Evolutionary conservation across 2,888 invertebrate species (phyloP).

Genomic region (Watsonalla binaria): DNA sequence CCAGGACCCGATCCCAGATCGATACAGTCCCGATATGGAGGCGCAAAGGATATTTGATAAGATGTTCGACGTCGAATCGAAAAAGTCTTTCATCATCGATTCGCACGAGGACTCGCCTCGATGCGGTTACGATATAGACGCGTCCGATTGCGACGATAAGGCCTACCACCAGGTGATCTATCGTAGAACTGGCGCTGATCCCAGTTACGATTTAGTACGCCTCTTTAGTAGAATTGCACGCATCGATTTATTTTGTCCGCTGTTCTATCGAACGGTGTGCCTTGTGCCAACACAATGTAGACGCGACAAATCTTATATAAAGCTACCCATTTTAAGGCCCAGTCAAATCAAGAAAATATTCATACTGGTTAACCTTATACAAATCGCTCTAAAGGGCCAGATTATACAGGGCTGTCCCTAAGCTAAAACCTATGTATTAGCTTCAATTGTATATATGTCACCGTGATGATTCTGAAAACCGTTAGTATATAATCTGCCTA

Average conservation of each 20-base stretch:
- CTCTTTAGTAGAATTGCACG: slow-evolving; percentile 73
- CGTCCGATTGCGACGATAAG: slow-evolving; percentile 74
- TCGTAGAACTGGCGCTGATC: slow-evolving; percentile 66
- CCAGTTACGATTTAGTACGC: slow-evolving; percentile 55
- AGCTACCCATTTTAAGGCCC: slow-evolving; percentile 2
- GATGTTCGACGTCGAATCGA: slow-evolving; percentile 77
- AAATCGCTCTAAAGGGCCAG: no score
- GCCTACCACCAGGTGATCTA: slow-evolving; percentile 70
- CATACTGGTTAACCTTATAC: no score
- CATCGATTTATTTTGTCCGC: slow-evolving; percentile 68
- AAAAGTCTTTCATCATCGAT: slow-evolving; percentile 67
- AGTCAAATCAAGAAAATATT: no score
- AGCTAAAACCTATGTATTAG: no score
- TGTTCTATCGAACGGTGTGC: slow-evolving; percentile 52
- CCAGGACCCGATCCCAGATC: slow-evolving; percentile 75
- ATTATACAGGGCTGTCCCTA: no score
- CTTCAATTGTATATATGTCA: no score
- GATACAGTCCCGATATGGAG: slow-evolving; percentile 78
- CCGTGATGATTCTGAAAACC: no score
- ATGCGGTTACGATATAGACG: slow-evolving; percentile 73
- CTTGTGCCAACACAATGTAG: slow-evolving; percentile 30
- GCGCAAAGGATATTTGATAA: slow-evolving; percentile 78
- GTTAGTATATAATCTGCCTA: no score
- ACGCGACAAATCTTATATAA: slow-evolving; percentile 29
- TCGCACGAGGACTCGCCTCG: slow-evolving; percentile 67